Conservation (phyloP, 92 coral and sea anemone species). For the Heteractis magnifica region DNA sequence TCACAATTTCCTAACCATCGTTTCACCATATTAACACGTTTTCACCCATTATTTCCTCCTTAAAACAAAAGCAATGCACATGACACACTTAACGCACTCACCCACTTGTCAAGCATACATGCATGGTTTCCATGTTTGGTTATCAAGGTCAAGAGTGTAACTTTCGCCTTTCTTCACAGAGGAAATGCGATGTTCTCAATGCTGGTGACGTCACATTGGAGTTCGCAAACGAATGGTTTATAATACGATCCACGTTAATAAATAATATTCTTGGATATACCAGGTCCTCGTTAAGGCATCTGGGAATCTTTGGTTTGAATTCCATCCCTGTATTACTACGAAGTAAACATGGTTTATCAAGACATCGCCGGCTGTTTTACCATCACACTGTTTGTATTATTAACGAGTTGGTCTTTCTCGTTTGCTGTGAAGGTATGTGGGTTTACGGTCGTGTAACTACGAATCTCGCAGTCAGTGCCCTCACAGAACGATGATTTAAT, state of each 20-base stretch:
- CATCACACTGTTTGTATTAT: not conserved
- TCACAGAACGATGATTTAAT: not conserved
- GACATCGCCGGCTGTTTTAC: not conserved
- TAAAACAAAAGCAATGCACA: not conserved
- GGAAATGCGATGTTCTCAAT: not conserved
- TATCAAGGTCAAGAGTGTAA: conserved; percentile 1
- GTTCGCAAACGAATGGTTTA: not conserved
- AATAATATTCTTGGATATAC: not conserved
- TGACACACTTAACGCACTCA: not conserved
- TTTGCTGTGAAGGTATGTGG: conserved; percentile 1
- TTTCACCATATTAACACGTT: not conserved
- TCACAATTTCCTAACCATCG: not conserved
- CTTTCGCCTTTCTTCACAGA: conserved; percentile 6
- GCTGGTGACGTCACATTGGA: not conserved
- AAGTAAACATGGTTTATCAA: not conserved
- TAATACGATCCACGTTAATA: not conserved
- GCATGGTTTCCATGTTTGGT: not conserved
- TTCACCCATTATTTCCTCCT: not conserved
- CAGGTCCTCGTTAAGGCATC: not conserved
- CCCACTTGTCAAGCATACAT: not conserved
- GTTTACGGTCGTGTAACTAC: not conserved
- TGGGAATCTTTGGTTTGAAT: not conserved
- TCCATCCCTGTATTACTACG: not conserved
- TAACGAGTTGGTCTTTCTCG: not conserved
- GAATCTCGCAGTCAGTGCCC: not conserved